Percentiles rank a stretch among this genome's conserved stretches.
phyloP scores from a whole-genome alignment of 2,113 vertebrate genomes.

The Microtus ochrogaster region DNA sequence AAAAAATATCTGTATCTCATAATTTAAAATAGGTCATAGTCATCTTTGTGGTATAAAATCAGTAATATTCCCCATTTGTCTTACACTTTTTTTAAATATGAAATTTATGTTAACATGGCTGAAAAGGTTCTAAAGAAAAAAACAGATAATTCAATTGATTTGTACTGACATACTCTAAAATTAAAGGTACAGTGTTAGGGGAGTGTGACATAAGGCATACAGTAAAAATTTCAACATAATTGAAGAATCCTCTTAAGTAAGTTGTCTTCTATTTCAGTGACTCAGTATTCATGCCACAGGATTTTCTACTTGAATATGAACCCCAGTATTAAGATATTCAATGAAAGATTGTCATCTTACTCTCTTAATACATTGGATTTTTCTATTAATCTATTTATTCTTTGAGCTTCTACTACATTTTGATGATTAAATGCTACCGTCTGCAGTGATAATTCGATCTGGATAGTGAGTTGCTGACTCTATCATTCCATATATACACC shows the following conservation, averaged over 20 bases:
- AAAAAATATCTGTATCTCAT: slow-evolving; percentile 13
- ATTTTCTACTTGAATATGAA: neutral
- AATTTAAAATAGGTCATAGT: no score
- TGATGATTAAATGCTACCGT: neutral
- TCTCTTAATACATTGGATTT: neutral
- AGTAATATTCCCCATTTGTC: neutral
- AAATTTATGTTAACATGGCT: neutral
- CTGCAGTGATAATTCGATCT: neutral
- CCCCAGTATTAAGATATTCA: neutral
- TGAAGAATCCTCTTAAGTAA: slow-evolving; percentile 48
- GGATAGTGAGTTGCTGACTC: neutral
- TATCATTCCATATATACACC: neutral
- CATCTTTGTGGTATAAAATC: neutral
- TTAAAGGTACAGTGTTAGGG: neutral
- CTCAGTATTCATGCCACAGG: neutral
- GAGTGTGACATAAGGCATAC: neutral
- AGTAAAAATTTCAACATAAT: slow-evolving; percentile 47
- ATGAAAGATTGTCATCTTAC: neutral
- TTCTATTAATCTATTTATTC: neutral
- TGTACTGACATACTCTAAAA: slow-evolving; percentile 51
- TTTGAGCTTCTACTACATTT: neutral
- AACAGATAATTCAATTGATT: slow-evolving; percentile 25
- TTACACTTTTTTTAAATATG: neutral
- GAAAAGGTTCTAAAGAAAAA: slow-evolving; percentile 55
- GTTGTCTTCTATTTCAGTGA: slow-evolving; percentile 26